phyloP scores from a whole-genome alignment of 2,888 invertebrate genomes.

The Epiblema foenella region DNA sequence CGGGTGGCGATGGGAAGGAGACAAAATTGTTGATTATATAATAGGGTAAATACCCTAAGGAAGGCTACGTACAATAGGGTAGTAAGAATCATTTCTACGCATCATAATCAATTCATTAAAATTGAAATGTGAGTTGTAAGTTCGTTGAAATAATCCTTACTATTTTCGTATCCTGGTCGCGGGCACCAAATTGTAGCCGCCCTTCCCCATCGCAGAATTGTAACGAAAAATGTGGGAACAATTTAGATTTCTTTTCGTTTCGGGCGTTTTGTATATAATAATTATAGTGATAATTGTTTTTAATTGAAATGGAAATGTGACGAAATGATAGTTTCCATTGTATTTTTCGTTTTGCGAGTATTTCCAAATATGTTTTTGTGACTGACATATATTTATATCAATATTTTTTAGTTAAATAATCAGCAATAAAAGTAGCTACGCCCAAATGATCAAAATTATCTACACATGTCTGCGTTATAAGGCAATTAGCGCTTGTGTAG shows the following conservation, averaged over 20 bases:
- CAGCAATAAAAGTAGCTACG: no score
- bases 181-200: neutral
- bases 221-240: conserved; percentile 33
- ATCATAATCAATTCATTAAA: no score
- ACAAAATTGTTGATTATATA: neutral
- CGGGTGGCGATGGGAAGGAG: conserved; percentile 16
- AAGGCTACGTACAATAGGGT: no score
- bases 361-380: neutral
- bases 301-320: conserved; percentile 21
- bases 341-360: neutral
- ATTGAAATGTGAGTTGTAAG: no score
- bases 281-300: conserved; percentile 34
- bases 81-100: no score
- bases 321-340: conserved; percentile 2
- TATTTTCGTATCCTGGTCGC: neutral
- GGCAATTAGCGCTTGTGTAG: no score
- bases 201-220: conserved; percentile 15
- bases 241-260: conserved; percentile 29
- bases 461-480: no score
- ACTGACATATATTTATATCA: no score
- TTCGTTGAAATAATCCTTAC: neutral
- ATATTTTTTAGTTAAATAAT: no score
- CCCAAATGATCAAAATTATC: no score
- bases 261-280: conserved; percentile 33
- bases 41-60: no score